Evolutionary conservation across 2,797 vertebrate species (phyloP), one percentile per base, ranked within the genome.

Genomic region (Diplodus sargus): DNA sequence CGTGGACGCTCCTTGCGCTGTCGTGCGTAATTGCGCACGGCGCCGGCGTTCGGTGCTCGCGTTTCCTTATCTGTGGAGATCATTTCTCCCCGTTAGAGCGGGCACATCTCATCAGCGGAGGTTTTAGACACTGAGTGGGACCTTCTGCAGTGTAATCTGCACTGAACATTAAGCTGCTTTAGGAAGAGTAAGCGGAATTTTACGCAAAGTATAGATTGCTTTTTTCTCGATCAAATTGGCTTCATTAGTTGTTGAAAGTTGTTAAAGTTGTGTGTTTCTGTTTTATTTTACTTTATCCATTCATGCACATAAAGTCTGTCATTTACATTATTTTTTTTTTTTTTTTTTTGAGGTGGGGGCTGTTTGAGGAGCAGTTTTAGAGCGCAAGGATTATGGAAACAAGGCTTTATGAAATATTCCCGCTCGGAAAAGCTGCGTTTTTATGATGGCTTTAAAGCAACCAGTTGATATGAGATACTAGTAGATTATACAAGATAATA

Each of bases 21-120:
- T 58, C 13, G 7, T 80, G 87, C 88, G 88, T 90, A 91, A 91
- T 91, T 91, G 23, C 88, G 91, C 90, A 53, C 73, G 9, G 68
- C 13, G 56, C 78, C 65, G 49, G 61, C 14, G 25, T 18, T 23
- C 22, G n/a, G 13, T 15, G 48, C 52, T 53, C 48, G 57, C 53
- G 17, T 56, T 68, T 34, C 6, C 14, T 54, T n/a, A 34, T 2
- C 7, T 42, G 12, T 64, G 18, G 57, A 48, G 28, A 30, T 15
- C 49, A 22, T n/a, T 74, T 65, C 3, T 68, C 18, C 39, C 25
- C 0, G 22, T 23, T 28, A 18, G 12, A 62, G 9, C 1, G 43
- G 15, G 17, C 15, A 0, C 4, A 20, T 8, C 3, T 74, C 13
- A 58, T 52, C 57, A 30, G 45, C 13, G 34, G 28, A 20, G 0